Base-by-base conservation (phyloP, 2,797 vertebrate species). In the Limosa lapponica region DNA sequence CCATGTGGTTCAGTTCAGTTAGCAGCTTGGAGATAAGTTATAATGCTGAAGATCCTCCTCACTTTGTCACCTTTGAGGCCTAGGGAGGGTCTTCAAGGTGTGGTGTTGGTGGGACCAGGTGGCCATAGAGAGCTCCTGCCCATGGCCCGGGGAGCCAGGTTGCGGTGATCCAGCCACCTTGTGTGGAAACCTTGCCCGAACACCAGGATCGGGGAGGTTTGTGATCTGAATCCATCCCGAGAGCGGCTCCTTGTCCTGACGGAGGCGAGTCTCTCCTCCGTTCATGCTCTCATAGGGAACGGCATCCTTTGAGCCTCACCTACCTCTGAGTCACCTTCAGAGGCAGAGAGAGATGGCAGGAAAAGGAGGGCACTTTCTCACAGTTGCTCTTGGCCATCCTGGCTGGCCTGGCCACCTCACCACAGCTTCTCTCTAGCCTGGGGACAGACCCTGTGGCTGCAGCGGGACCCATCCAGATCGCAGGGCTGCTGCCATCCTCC, bases 201-300 rank as follows among this genome's bases (percentile, higher is more conserved):
- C 58, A 52, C 13, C 16, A 15, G 36, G 39, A 44, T 65, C 13
- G 10, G 32, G 61, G 61, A 59, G 37, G 6, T 36, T 20, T 65
- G 48, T 37, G 34, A 39, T 77, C 39, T 24, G 15, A 49, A 57
- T 62, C 57, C 14, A 0, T 72, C 34, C 12, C 0, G 1, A 71
- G 70, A 89, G 70, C 58, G 2, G 2, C 19, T 78, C 39, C 65
- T 55, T 1, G 14, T 84, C 64, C 77, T 77, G 57, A 27, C 18
- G 16, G 77, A 44, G 39, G 12, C 4, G 39, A 75, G 39, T 32
- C 54, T 93, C 25, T 69, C 27, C 37, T 48, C 43, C 52, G 14
- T 61, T 52, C 0, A 0, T 66, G n/a, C 32, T 66, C 18, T 73
- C 0, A 0, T 8, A 32, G 73, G 41, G 69, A 82, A 74, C 0